These are phyloP conservation scores for Caenorhabditis imperialis DNA, from an alignment of 2,888 invertebrate genomes.

Conservation along the genomic window DNA sequence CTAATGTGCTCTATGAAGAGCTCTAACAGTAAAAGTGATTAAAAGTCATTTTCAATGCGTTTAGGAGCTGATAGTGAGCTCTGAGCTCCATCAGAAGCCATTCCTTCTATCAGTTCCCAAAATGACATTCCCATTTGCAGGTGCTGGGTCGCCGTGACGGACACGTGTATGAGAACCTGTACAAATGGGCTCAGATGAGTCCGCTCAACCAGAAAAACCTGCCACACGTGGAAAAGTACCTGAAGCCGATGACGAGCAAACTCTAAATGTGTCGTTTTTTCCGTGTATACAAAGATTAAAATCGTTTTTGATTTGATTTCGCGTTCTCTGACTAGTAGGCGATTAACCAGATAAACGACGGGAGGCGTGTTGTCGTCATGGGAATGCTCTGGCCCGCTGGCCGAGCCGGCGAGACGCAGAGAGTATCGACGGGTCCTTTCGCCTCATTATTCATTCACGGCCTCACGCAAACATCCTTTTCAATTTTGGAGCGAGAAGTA, in stretches of 20 bases:
- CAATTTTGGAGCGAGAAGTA: too few relatives aligned
- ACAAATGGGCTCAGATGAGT: constrained; percentile 78
- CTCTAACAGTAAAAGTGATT: too few relatives aligned
- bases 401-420: background rate
- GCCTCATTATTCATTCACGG: constrained; percentile 31
- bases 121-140: constrained; percentile 26
- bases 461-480: constrained; percentile 16
- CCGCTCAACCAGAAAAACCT: constrained; percentile 59
- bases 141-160: constrained; percentile 79
- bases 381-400: background rate
- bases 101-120: background rate
- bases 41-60: too few relatives aligned
- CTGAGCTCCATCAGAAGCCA: background rate
- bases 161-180: constrained; percentile 77
- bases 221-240: constrained; percentile 54
- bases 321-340: too few relatives aligned
- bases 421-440: constrained; percentile 4
- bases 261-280: constrained; percentile 21
- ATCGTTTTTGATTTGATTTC: background rate
- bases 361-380: too few relatives aligned
- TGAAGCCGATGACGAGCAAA: constrained; percentile 56
- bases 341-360: too few relatives aligned
- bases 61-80: too few relatives aligned
- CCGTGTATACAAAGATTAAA: background rate
- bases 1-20: background rate